phyloP scores from a whole-genome alignment of 2,113 vertebrate genomes.

The Orientallactaga bullata region DNA sequence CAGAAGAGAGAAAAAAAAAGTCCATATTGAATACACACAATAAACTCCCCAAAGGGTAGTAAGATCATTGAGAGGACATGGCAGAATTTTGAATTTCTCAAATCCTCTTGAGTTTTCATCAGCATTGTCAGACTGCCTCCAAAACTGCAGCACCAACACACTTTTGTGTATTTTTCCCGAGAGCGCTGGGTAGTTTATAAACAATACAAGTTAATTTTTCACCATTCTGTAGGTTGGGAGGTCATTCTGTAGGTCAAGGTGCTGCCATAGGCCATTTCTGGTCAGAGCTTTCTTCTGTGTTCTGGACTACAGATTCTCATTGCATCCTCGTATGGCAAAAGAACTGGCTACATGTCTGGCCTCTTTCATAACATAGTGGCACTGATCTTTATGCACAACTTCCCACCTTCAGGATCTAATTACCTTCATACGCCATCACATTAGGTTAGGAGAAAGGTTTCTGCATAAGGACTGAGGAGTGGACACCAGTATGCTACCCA shows the following conservation, averaged over 20 bases:
- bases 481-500: neutral
- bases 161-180: neutral
- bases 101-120: neutral
- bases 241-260: no score
- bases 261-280: no score
- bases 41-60: neutral
- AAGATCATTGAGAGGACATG: neutral
- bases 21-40: neutral
- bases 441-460: neutral
- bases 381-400: no score
- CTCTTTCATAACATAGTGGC: neutral
- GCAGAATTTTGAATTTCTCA: neutral
- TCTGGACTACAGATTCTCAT: neutral
- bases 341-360: neutral
- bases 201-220: neutral
- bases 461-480: neutral
- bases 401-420: neutral
- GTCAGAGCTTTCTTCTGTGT: neutral
- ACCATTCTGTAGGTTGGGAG: neutral
- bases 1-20: neutral
- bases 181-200: neutral
- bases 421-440: neutral
- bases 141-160: neutral
- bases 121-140: neutral
- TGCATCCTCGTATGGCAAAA: neutral